Percentiles rank a stretch among this genome's conserved stretches.
Conservation (phyloP, 2,113 vertebrate species). For the Pipra filicauda region DNA sequence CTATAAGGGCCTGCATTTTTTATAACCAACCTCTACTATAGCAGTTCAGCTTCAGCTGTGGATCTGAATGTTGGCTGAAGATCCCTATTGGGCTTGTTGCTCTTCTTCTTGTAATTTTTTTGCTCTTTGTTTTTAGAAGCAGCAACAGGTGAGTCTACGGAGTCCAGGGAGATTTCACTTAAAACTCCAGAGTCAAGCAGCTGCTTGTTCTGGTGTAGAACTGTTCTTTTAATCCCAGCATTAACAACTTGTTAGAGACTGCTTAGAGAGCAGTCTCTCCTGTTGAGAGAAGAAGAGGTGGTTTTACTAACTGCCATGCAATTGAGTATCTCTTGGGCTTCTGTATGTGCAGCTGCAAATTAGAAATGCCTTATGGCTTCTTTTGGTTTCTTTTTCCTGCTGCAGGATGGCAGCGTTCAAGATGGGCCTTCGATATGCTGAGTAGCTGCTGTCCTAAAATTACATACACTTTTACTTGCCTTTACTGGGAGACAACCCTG, state of each 20-base stretch:
- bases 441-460: not conserved
- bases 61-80: not conserved
- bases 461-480: not conserved
- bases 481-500: not conserved
- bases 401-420: not conserved
- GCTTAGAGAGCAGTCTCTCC: not conserved
- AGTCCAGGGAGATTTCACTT: not conserved
- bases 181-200: not conserved
- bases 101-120: not conserved
- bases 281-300: not conserved
- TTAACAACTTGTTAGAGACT: not conserved
- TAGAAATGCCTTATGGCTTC: not conserved
- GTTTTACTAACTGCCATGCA: not conserved
- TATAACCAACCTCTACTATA: not conserved
- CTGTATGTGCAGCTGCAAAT: not conserved
- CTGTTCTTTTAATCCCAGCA: not conserved
- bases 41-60: not conserved
- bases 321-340: not conserved
- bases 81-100: not conserved
- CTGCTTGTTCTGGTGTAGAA: not conserved
- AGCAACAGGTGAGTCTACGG: not conserved
- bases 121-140: not conserved
- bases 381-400: not conserved
- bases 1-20: accelerated
- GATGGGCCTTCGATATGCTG: not conserved